Evolutionary conservation across 2,888 invertebrate species (phyloP).

Genomic region (Diplolepis rosae): DNA sequence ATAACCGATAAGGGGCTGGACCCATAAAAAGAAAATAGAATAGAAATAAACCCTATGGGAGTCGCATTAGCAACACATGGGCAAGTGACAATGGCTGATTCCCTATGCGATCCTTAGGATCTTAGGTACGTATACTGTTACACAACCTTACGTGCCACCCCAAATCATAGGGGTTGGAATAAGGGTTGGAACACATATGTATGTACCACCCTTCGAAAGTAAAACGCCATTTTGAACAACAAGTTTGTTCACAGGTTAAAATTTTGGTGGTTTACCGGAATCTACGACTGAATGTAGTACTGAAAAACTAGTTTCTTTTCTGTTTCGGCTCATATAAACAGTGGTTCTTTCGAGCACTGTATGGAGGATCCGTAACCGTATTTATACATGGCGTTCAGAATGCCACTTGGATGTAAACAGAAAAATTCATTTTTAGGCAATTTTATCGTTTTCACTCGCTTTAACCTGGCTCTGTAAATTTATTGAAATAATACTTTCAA

Average conservation of each 20-base stretch:
- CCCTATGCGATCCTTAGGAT: conserved; percentile 60
- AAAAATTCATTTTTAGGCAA: too few species aligned
- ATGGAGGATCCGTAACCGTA: too few species aligned
- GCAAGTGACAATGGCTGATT: conserved; percentile 69
- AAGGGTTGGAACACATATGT: conserved; percentile 63
- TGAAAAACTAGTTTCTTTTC: too few species aligned
- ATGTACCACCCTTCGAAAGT: conserved; percentile 60
- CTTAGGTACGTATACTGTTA: conserved; percentile 70
- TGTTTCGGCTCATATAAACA: too few species aligned
- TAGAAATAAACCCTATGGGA: conserved; percentile 72
- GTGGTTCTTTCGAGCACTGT: too few species aligned
- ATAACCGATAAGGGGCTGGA: conserved; percentile 64
- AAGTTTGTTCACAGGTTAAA: conserved; percentile 9
- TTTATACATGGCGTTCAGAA: too few species aligned
- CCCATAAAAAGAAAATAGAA: conserved; percentile 70
- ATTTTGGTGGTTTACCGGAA: too few species aligned
- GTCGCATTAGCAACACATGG: conserved; percentile 73
- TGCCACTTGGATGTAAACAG: too few species aligned
- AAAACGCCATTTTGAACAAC: conserved; percentile 68
- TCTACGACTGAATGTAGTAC: too few species aligned
- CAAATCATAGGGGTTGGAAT: conserved; percentile 57
- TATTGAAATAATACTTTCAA: too few species aligned
- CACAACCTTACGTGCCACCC: conserved; percentile 66
- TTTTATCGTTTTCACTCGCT: too few species aligned
- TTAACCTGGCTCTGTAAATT: too few species aligned